phyloP scores from a whole-genome alignment of 2,888 invertebrate species.

The Metacarcinus magister region DNA sequence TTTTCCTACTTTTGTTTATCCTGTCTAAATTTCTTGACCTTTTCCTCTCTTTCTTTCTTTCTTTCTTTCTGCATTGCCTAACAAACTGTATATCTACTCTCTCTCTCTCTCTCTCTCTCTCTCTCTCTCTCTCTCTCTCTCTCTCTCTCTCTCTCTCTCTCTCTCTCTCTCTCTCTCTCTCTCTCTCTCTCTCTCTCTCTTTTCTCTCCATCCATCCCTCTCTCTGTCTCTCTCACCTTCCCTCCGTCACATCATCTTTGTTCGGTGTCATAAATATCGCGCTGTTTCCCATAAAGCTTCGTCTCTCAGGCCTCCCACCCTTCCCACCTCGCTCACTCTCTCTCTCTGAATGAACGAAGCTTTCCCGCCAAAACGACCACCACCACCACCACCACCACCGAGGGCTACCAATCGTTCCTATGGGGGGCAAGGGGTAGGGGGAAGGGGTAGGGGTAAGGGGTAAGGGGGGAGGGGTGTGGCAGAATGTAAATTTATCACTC shows the following conservation, averaged over 20 bases:
- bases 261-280: neutral
- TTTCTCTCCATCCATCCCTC: neutral
- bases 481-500: neutral
- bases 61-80: too few relatives aligned
- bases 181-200: neutral
- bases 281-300: neutral
- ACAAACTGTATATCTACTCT: too few relatives aligned
- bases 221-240: neutral
- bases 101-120: neutral
- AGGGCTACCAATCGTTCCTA: neutral
- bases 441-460: too few relatives aligned
- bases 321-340: neutral
- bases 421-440: too few relatives aligned
- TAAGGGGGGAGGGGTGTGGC: neutral
- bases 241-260: neutral
- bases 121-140: slow-evolving; percentile 16
- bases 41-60: too few relatives aligned
- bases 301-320: neutral
- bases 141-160: neutral
- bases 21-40: too few relatives aligned
- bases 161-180: neutral
- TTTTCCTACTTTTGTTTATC: too few relatives aligned
- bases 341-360: neutral
- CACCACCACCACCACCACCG: neutral
- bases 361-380: neutral